Evolutionary conservation across 2,113 vertebrate genomes (phyloP).

Genomic region (Phycodurus eques): DNA sequence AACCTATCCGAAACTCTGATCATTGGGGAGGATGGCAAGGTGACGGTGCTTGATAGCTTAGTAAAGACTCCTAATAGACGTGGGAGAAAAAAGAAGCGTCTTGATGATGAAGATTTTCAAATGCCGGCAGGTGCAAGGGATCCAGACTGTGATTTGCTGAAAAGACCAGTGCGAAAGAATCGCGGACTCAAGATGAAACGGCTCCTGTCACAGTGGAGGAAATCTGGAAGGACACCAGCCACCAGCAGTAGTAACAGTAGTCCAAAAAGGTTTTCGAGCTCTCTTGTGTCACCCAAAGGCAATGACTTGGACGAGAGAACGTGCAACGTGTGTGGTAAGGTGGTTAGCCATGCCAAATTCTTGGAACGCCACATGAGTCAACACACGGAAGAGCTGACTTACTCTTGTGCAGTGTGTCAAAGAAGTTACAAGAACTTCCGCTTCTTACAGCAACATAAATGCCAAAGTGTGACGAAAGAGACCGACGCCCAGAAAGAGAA

Average conservation of each 20-base stretch:
- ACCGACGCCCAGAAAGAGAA: conserved; percentile 25
- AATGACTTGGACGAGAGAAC: conserved; percentile 49
- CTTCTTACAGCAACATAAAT: conserved; percentile 62
- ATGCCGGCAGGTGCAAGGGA: background rate
- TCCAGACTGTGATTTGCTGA: conserved; percentile 24
- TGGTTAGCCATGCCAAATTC: conserved; percentile 44
- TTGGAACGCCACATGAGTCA: conserved; percentile 55
- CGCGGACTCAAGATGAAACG: conserved; percentile 67
- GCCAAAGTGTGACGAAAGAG: conserved; percentile 23
- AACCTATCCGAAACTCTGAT: conserved; percentile 47
- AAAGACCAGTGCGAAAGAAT: conserved; percentile 62
- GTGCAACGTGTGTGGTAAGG: conserved; percentile 55
- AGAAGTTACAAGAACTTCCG: conserved; percentile 54
- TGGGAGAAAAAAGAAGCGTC: conserved; percentile 51
- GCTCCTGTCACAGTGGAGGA: conserved; percentile 62
- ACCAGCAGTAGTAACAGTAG: background rate
- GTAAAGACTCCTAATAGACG: conserved; percentile 42
- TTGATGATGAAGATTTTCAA: conserved; percentile 35
- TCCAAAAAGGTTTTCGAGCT: conserved; percentile 2
- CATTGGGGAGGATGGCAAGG: conserved; percentile 61
- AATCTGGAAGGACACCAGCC: conserved; percentile 29
- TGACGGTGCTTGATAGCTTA: conserved; percentile 32
- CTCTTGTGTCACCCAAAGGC: conserved; percentile 21
- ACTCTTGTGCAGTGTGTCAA: conserved; percentile 45
- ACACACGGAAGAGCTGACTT: conserved; percentile 44